A percentile compares a stretch with the other conserved stretches of the same genome.
Evolutionary conservation across 2,797 vertebrate genomes (phyloP).

Genomic region (Pangasius larnaudii): DNA sequence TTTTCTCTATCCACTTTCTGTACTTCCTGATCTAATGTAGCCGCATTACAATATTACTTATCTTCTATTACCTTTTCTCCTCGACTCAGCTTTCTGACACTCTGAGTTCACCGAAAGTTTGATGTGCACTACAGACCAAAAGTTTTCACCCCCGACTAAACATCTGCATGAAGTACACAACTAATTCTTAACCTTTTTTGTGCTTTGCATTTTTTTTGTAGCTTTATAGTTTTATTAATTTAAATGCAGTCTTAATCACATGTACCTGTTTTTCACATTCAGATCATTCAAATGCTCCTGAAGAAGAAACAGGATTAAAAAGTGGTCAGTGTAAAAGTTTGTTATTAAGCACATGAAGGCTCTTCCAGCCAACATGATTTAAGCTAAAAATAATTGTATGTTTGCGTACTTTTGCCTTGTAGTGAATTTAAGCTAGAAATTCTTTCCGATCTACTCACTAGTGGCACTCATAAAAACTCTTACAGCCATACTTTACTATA

Average conservation of each 20-base stretch:
- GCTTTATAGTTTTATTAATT: neutral
- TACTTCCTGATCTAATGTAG: constrained; percentile 31
- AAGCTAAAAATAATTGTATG: neutral
- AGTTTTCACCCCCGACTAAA: neutral
- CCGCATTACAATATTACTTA: constrained; percentile 28
- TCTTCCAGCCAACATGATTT: neutral
- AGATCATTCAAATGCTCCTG: constrained; percentile 24
- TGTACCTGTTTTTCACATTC: constrained; percentile 31
- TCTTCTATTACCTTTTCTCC: constrained; percentile 1
- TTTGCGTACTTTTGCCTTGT: neutral
- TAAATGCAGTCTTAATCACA: neutral
- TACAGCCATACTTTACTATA: neutral
- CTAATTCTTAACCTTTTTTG: neutral
- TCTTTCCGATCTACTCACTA: neutral
- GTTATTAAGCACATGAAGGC: neutral
- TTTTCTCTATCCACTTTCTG: constrained; percentile 8
- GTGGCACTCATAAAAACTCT: neutral
- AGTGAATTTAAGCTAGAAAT: neutral
- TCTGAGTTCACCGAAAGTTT: neutral
- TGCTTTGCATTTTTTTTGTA: neutral
- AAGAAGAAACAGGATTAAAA: constrained; percentile 37
- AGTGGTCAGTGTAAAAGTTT: constrained; percentile 15
- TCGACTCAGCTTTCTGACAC: neutral
- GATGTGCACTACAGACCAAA: neutral
- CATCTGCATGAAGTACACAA: neutral